A percentile compares a stretch with the other conserved stretches of the same genome.
Conservation (phyloP, 2,797 vertebrate species). For the Anguilla obscura region DNA sequence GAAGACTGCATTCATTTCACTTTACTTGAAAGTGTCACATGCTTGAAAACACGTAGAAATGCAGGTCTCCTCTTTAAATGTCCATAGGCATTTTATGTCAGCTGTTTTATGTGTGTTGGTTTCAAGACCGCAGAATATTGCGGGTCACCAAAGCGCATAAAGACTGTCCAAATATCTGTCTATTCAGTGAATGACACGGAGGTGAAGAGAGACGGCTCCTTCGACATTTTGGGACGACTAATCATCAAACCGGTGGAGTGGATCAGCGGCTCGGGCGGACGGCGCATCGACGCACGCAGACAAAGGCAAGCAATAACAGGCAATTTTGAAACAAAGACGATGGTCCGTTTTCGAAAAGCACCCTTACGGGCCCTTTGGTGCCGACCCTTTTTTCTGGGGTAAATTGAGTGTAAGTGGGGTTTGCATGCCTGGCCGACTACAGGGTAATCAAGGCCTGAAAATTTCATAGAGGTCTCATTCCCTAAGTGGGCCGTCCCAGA, state of each 20-base stretch:
- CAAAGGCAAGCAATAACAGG: neutral
- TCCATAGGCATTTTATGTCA: neutral
- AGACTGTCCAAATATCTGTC: neutral
- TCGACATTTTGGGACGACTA: neutral
- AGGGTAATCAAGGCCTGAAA: slow-evolving; percentile 17
- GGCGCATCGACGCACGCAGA: neutral
- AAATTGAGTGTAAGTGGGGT: neutral
- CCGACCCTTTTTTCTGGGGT: neutral
- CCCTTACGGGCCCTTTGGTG: neutral
- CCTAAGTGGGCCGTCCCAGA: neutral
- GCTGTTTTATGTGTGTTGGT: neutral
- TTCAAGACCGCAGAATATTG: neutral
- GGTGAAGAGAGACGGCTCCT: neutral
- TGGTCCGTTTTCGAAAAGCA: neutral
- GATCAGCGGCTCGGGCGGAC: neutral
- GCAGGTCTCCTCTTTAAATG: neutral
- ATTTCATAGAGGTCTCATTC: neutral
- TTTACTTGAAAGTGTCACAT: neutral
- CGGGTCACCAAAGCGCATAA: neutral
- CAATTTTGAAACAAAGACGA: neutral
- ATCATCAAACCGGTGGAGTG: neutral
- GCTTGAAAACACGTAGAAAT: neutral
- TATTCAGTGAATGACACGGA: neutral
- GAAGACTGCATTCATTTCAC: neutral
- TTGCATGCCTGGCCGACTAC: slow-evolving; percentile 6